phyloP scores from a whole-genome alignment of 2,113 vertebrate genomes.

The Siphamia tubifer region DNA sequence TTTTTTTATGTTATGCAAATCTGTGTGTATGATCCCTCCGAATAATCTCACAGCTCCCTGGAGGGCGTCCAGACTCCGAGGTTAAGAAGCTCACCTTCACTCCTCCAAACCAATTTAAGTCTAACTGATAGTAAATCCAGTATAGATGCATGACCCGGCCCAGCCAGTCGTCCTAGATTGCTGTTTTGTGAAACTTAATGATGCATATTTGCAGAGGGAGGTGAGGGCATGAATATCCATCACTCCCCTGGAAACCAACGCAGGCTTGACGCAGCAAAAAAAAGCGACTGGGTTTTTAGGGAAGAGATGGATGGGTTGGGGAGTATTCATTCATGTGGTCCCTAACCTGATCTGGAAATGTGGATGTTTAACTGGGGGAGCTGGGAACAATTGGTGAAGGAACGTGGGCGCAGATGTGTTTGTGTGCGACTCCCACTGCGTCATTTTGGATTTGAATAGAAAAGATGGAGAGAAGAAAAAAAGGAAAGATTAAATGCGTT shows the following conservation, averaged over 20 bases:
- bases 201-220: constrained; percentile 8
- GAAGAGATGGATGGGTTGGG: constrained; percentile 19
- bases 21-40: neutral
- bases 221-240: constrained; percentile 23
- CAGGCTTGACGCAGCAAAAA: constrained; percentile 3
- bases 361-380: neutral
- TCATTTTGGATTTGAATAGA: neutral
- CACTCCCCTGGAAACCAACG: constrained; percentile 1
- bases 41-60: neutral
- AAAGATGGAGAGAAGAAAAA: too few relatives aligned
- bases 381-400: neutral
- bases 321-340: constrained; percentile 24
- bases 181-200: constrained; percentile 18
- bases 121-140: constrained; percentile 1
- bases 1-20: neutral
- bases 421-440: neutral
- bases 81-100: neutral
- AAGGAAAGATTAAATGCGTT: neutral
- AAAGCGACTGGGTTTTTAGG: constrained; percentile 19
- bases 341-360: constrained; percentile 16
- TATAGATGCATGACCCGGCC: neutral
- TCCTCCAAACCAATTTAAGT: constrained; percentile 9
- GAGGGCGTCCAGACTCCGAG: neutral
- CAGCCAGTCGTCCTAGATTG: neutral
- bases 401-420: neutral